Evolutionary conservation across 2,113 vertebrate genomes (phyloP).

Genomic region (Tachysurus fulvidraco): DNA sequence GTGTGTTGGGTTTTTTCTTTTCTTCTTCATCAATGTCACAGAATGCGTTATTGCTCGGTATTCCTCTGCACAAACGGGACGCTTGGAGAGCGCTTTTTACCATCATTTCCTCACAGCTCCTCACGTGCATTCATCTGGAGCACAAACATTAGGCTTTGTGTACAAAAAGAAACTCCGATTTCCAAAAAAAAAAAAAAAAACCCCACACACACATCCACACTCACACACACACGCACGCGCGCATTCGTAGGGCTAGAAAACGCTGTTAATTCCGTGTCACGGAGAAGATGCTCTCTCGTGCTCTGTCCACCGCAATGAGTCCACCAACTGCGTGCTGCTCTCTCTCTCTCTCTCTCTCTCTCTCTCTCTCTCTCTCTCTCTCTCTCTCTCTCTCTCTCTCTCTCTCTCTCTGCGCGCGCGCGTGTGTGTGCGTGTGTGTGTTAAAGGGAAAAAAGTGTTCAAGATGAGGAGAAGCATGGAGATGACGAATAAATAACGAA

Average conservation of each 20-base stretch:
- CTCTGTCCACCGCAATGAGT: conserved; percentile 27
- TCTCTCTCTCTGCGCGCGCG: background rate
- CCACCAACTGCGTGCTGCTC: conserved; percentile 3
- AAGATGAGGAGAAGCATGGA: background rate
- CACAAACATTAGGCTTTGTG: conserved; percentile 14
- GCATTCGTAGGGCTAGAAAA: background rate
- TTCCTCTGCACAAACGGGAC: conserved; percentile 41
- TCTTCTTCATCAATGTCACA: conserved; percentile 46
- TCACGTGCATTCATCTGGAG: background rate
- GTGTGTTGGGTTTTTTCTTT: background rate
- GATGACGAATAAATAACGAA: background rate
- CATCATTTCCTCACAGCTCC: conserved; percentile 49
- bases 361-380: background rate
- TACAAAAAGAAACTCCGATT: background rate
- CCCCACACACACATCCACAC: background rate
- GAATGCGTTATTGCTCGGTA: conserved; percentile 20
- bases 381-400: background rate
- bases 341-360: background rate
- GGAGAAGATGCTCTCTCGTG: conserved; percentile 1
- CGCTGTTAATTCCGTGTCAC: conserved; percentile 11
- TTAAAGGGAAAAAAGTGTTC: background rate
- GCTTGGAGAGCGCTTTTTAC: conserved; percentile 24
- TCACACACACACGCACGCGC: background rate
- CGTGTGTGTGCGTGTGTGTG: background rate
- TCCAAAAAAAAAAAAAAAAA: background rate